These are phyloP conservation scores for Burhinus bistriatus DNA, from an alignment of 2,113 vertebrate species.

Conservation along the genomic window DNA sequence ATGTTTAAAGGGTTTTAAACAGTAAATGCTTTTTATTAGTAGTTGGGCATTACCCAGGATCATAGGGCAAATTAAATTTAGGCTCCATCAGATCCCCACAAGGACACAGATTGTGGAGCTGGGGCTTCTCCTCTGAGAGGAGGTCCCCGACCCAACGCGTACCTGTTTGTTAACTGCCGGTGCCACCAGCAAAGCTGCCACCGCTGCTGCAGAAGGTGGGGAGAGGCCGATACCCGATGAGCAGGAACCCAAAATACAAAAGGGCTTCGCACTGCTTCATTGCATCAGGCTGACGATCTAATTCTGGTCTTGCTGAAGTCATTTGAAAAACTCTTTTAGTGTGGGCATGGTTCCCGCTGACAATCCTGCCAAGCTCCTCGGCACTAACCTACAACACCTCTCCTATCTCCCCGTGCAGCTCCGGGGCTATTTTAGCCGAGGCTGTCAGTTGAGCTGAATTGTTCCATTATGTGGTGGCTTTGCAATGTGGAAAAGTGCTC, in stretches of 20 bases:
- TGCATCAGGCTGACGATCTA: neutral
- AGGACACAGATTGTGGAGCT: neutral
- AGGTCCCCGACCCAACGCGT: neutral
- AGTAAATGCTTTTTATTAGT: neutral
- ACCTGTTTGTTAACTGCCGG: rapidly evolving
- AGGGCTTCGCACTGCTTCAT: neutral
- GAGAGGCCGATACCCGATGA: neutral
- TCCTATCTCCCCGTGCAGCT: neutral
- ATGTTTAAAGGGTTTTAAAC: neutral
- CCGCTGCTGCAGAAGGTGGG: neutral
- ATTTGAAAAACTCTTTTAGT: neutral
- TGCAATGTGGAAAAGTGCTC: neutral
- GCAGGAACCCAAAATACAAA: neutral
- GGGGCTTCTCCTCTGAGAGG: neutral
- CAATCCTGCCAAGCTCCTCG: neutral
- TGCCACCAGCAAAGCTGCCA: neutral
- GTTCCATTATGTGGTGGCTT: slow-evolving; percentile 13
- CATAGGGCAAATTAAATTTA: neutral
- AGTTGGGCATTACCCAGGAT: neutral
- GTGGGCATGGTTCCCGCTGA: neutral
- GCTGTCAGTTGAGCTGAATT: slow-evolving; percentile 6
- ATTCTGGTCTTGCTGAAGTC: neutral
- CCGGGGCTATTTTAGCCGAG: neutral
- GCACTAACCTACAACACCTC: neutral
- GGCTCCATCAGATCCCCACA: neutral